These are phyloP conservation scores for Danaus plexippus DNA, from an alignment of 1,140 invertebrate species.

Conservation along the genomic window DNA sequence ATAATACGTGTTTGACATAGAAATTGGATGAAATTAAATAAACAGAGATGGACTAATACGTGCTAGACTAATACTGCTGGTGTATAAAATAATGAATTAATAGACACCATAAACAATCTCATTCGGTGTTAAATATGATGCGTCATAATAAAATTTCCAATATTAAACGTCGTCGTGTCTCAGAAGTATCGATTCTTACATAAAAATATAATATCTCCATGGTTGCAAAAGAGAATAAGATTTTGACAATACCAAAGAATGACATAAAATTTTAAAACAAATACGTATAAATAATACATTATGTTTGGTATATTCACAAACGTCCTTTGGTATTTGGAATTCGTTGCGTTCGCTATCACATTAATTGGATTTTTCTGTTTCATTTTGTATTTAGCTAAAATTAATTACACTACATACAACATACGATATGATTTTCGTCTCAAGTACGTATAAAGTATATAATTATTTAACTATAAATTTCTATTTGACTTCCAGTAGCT, in stretches of 20 bases:
- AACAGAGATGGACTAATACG: too few relatives aligned
- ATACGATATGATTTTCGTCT: constrained; percentile 36
- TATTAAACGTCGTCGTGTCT: too few relatives aligned
- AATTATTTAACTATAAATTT: not conserved
- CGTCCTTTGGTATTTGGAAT: constrained; percentile 57
- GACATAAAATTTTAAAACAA: constrained; percentile 1
- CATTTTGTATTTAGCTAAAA: constrained; percentile 45
- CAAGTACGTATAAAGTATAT: constrained; percentile 43
- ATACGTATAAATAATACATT: constrained; percentile 12
- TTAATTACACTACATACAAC: constrained; percentile 49
- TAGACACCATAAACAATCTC: too few relatives aligned
- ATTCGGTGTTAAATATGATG: too few relatives aligned
- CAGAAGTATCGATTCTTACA: too few relatives aligned
- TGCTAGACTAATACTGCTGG: too few relatives aligned
- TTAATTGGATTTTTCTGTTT: constrained; percentile 48
- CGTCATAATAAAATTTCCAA: too few relatives aligned
- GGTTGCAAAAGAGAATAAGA: not conserved
- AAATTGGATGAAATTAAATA: too few relatives aligned
- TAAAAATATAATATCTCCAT: too few relatives aligned
- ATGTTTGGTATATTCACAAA: constrained; percentile 51
- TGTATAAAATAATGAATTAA: too few relatives aligned
- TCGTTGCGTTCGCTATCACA: constrained; percentile 41
- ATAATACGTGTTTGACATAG: too few relatives aligned
- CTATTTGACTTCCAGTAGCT: too few relatives aligned
- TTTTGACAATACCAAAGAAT: constrained; percentile 1